Percentiles rank a stretch among this genome's conserved stretches.
Conservation (phyloP, 2,113 vertebrate genomes). For the Malurus cyaneus region DNA sequence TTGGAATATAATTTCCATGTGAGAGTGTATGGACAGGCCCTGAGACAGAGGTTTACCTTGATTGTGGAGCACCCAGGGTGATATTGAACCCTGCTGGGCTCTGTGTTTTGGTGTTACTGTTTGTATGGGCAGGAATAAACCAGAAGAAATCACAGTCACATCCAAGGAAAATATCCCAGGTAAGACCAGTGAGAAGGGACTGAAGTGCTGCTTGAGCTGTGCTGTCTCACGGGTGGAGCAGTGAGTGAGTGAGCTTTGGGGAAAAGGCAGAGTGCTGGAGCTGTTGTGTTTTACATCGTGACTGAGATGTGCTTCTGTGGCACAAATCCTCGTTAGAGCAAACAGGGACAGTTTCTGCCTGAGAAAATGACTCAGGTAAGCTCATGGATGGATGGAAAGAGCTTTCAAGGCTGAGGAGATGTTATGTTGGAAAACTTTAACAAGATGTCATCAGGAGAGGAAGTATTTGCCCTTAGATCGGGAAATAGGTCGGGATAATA, state of each 20-base stretch:
- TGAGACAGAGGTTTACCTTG: not conserved
- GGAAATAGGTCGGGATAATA: not conserved
- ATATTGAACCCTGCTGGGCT: not conserved
- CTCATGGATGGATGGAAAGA: not conserved
- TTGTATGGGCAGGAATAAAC: not conserved
- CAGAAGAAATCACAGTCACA: not conserved
- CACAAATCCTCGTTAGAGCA: not conserved
- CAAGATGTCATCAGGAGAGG: constrained; percentile 3
- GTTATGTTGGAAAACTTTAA: constrained; percentile 16
- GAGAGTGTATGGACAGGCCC: accelerated
- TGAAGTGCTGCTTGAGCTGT: not conserved
- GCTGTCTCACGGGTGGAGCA: accelerated
- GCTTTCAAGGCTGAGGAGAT: not conserved
- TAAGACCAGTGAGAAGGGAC: not conserved
- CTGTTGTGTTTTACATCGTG: not conserved
- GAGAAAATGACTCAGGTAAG: not conserved
- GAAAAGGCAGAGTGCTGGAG: not conserved
- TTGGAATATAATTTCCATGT: not conserved
- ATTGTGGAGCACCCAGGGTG: not conserved
- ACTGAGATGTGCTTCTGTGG: not conserved
- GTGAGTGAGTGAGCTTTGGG: not conserved
- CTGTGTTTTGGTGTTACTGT: not conserved
- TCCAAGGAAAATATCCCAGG: not conserved
- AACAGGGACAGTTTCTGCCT: not conserved
- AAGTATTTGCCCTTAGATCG: constrained; percentile 3